Evolutionary conservation across 2,888 invertebrate genomes (phyloP).

Genomic region (Plebejus argus): DNA sequence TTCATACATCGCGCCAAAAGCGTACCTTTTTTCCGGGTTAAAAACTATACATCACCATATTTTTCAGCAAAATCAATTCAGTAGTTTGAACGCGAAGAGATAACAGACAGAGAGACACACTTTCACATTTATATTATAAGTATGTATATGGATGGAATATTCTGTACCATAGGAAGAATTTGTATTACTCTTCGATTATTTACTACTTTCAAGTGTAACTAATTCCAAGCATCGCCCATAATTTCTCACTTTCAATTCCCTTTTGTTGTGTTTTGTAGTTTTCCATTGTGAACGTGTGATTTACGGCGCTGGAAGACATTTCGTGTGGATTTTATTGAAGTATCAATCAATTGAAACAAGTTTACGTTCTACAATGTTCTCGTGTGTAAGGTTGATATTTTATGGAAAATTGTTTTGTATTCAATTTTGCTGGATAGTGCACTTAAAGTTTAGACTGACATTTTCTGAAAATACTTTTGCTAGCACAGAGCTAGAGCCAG

Average conservation of each 20-base stretch:
- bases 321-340: slow-evolving; percentile 26
- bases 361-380: slow-evolving; percentile 20
- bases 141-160: too few species aligned
- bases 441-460: not conserved
- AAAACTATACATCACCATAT: too few species aligned
- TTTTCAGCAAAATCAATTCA: too few species aligned
- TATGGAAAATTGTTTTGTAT: not conserved
- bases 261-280: slow-evolving; percentile 17
- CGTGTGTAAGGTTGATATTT: not conserved
- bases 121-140: too few species aligned
- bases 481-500: too few species aligned
- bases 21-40: too few species aligned
- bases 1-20: too few species aligned
- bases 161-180: too few species aligned
- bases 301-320: slow-evolving; percentile 19
- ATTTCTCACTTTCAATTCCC: slow-evolving; percentile 23
- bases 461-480: not conserved
- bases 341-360: slow-evolving; percentile 21
- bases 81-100: too few species aligned
- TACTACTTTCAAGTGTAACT: not conserved
- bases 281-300: slow-evolving; percentile 21
- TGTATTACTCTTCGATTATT: not conserved
- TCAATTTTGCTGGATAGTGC: not conserved
- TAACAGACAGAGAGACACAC: too few species aligned
- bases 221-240: not conserved